phyloP scores from a whole-genome alignment of 1,140 invertebrate genomes.

The Temnothorax longispinosus region DNA sequence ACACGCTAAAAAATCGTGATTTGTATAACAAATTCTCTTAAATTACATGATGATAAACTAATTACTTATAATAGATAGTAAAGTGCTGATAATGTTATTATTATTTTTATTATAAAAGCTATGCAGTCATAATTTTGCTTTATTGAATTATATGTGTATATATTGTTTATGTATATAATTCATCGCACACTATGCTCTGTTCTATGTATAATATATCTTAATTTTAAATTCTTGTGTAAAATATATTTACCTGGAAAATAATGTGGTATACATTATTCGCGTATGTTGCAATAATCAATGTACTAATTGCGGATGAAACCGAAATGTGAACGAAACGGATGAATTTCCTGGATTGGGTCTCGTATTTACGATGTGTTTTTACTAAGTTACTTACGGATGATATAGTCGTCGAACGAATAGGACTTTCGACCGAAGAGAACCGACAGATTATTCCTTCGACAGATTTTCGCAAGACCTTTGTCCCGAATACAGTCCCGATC shows the following conservation, averaged over 20 bases:
- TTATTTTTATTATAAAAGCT: neutral
- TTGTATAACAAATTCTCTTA: neutral
- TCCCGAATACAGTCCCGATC: neutral
- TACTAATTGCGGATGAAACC: too few species aligned
- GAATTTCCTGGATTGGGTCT: neutral
- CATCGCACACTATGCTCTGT: neutral
- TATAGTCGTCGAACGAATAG: neutral
- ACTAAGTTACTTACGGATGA: neutral
- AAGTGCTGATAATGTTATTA: neutral
- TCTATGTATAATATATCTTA: neutral
- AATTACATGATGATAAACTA: neutral
- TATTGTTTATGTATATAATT: too few species aligned
- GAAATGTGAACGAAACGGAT: neutral
- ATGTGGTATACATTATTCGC: neutral
- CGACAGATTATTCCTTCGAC: too few species aligned
- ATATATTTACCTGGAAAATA: neutral
- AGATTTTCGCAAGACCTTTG: neutral
- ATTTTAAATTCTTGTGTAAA: neutral
- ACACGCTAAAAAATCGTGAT: neutral
- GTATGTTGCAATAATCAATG: neutral
- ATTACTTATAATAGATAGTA: neutral
- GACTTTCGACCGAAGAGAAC: neutral
- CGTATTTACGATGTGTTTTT: neutral
- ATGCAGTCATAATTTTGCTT: neutral
- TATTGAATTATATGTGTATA: neutral